Base-by-base conservation (phyloP, 1,140 invertebrate genomes). In the Bactericera cockerelli region DNA sequence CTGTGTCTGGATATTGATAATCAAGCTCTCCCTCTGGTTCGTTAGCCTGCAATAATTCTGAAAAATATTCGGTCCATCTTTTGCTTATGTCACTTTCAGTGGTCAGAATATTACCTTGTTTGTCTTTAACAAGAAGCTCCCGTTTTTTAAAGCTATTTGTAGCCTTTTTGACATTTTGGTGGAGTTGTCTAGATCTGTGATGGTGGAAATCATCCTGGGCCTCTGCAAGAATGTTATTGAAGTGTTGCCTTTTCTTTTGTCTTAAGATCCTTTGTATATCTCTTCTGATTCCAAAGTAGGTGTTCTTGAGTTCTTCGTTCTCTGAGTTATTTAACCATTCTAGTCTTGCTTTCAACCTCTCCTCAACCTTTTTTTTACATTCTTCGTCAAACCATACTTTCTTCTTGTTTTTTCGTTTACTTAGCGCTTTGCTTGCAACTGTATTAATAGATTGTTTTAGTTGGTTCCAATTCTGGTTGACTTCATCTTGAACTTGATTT, bases 301-400 rank as follows among this genome's bases (percentile, higher is more conserved):
- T 39, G 24, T 22, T 26, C 14, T 33, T 57, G 19, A 31, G 33
- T n/a, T 19, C 42, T 10, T 49, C 24, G 2, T 60, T 60, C n/a
- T 14, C 8, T 21, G 22, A 21, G 16, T 61, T 63, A 26, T 26
- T 13, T n/a, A 61, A 16, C 31, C 24, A 56, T 39, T 53, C 57
- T 24, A 58, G 11, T 55, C 57, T 59, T 31, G 16, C 55, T 56
- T 36, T 22, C 56, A 56, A 60, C 53, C 59, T 59, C 14, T 62
- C 49, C 16, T 58, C 57, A 33, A 49, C 26, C 14, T 38, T 39
- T 59, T 49, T 36, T 19, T 57, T 10, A n/a, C 62, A 64, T 22
- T 59, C 62, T 28, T 53, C 56, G 26, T 64, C 57, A 55, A 60
- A 63, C 63, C 63, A 63, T 21, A 56, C 39, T 54, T 59, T 60